A percentile compares a stretch with the other conserved stretches of the same genome.
phyloP scores from a whole-genome alignment of 2,113 vertebrate species.

The Tetraodon nigroviridis region DNA sequence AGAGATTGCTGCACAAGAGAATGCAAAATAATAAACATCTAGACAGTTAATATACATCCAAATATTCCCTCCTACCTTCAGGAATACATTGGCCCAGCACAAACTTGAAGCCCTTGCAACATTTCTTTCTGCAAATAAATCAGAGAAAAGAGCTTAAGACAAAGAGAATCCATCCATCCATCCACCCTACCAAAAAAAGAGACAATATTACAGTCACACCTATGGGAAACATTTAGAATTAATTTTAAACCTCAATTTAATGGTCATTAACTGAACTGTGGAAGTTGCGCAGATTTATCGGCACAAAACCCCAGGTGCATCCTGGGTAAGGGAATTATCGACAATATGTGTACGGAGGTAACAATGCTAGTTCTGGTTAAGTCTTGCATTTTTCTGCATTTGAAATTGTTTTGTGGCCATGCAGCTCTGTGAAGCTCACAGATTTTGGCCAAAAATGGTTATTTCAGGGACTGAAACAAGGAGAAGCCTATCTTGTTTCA shows the following conservation, averaged over 20 bases:
- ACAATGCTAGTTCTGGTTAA: too few relatives aligned
- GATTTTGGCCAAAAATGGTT: not conserved
- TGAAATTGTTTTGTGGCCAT: too few relatives aligned
- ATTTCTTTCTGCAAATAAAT: conserved; percentile 82
- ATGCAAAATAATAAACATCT: conserved; percentile 16
- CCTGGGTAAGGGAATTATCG: too few relatives aligned
- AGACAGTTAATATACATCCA: conserved; percentile 20
- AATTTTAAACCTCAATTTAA: too few relatives aligned
- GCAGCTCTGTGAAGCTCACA: too few relatives aligned
- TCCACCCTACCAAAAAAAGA: not conserved
- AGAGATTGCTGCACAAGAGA: not conserved
- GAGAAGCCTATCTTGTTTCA: not conserved
- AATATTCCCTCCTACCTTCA: conserved; percentile 82
- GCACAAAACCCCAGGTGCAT: too few relatives aligned
- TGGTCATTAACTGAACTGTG: too few relatives aligned
- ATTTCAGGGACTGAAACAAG: not conserved
- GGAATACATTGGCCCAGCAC: conserved; percentile 97
- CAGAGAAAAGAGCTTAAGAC: too few relatives aligned
- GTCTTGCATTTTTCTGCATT: too few relatives aligned
- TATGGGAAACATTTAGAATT: too few relatives aligned
- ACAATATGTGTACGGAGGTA: too few relatives aligned
- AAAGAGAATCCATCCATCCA: conserved; percentile 62
- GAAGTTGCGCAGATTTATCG: too few relatives aligned
- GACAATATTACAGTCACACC: not conserved
- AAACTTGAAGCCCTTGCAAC: conserved; percentile 96